Conservation (phyloP, 2,113 vertebrate species). For the Lathamus discolor region DNA sequence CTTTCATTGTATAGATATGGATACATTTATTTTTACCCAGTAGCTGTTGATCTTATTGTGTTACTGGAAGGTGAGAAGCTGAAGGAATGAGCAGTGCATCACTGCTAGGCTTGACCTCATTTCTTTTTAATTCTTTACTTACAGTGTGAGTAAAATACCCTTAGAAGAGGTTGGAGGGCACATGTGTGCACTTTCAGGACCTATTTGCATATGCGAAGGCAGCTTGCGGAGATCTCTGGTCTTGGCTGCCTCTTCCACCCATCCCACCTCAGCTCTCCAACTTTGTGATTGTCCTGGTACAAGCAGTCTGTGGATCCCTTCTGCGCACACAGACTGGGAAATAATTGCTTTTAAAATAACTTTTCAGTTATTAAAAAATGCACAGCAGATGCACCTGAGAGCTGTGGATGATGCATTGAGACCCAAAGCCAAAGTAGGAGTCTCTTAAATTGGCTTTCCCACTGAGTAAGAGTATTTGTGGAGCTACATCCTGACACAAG, state of each 20-base stretch:
- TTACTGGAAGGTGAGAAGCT: conserved; percentile 40
- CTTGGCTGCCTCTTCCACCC: not conserved
- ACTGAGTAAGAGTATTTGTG: not conserved
- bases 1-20: not conserved
- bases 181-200: not conserved
- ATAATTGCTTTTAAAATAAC: not conserved
- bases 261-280: not conserved
- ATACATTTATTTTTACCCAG: conserved; percentile 2
- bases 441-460: not conserved
- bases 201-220: not conserved
- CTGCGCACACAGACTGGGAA: not conserved
- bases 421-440: not conserved
- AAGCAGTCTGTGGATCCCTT: not conserved
- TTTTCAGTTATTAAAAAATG: not conserved
- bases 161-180: not conserved
- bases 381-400: not conserved
- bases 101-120: conserved; percentile 15
- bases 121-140: conserved; percentile 3
- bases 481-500: not conserved
- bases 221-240: not conserved
- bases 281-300: not conserved
- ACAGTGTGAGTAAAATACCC: not conserved
- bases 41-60: not conserved
- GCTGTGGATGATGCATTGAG: not conserved
- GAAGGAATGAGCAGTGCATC: conserved; percentile 6